Evolutionary conservation across 2,888 invertebrate genomes (phyloP), one percentile per base, ranked within the genome.

Genomic region (Ophion slaviceki): DNA sequence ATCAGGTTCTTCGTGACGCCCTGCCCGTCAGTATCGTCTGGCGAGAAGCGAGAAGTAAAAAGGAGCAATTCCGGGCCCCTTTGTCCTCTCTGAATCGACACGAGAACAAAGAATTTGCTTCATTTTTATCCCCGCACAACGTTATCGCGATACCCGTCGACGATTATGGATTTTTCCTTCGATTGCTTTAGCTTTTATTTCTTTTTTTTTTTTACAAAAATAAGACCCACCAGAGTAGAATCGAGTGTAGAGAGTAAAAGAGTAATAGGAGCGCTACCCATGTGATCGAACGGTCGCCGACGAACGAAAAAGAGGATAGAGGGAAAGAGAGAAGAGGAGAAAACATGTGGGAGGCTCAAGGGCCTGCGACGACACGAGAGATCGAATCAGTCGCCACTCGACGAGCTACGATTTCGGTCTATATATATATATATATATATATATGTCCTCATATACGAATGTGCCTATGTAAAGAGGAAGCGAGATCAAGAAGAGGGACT

Each of bases 331-430:
- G 36, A 45, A 71, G 45, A 72, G 28, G 53, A 24, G 64, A 36
- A 59, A 76, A n/a, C 76, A 28, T 20, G 47, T 17, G 59, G 66
- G 68, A 86, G 84, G 66, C 81, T 66, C 70, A 77, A 84, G 86
- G 78, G 81, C 74, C 75, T 78, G 53, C 53, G 74, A 68, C 78
- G 81, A 86, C 80, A 82, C 82, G 82, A 82, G 79, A 78, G 86
- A 84, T 86, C 84, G 82, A 86, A 84, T 84, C 84, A 79, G 82
- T 71, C 71, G 84, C 62, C 75, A 67, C 71, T 76, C 78, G 76
- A 75, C 71, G 76, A 78, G 75, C 75, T 76, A 68, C 53, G 64
- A 74, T 68, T 75, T 67, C 32, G 7, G 59, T 11, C 59, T 59
- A 32, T 67, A 45, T 14, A 17, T 32, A 70, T 70, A 61, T 24